Evolutionary conservation across 1,140 invertebrate species (phyloP).

Genomic region (Drosophila lacteicornis): DNA sequence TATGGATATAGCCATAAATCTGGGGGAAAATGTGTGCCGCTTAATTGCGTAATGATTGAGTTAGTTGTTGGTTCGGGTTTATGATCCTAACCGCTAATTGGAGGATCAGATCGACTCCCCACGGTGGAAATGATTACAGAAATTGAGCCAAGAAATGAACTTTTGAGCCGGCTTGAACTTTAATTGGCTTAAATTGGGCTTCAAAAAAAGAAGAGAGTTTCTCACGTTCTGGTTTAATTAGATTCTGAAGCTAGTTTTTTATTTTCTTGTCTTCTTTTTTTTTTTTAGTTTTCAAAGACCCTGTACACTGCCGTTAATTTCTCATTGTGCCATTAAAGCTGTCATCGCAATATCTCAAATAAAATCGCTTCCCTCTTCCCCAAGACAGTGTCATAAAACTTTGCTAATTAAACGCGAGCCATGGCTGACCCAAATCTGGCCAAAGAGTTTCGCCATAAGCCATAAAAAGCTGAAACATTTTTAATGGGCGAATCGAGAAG

Average conservation of each 20-base stretch:
- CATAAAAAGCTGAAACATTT: conserved; percentile 39
- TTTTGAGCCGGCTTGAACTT: conserved; percentile 21
- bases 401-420: conserved; percentile 61
- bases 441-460: conserved; percentile 24
- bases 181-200: conserved; percentile 16
- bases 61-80: conserved; percentile 58
- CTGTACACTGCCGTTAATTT: conserved; percentile 20
- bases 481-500: conserved; percentile 35
- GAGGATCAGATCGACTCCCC: conserved; percentile 43
- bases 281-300: background rate
- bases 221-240: conserved; percentile 29
- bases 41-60: conserved; percentile 80
- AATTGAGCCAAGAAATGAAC: conserved; percentile 38
- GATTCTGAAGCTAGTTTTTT: background rate
- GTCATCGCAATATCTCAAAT: conserved; percentile 36
- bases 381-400: conserved; percentile 45
- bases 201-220: conserved; percentile 21
- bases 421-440: conserved; percentile 41
- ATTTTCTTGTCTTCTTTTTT: background rate
- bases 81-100: conserved; percentile 75
- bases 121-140: conserved; percentile 54
- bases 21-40: conserved; percentile 43
- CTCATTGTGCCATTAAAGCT: conserved; percentile 24
- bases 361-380: conserved; percentile 14
- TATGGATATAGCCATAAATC: conserved; percentile 47